These are phyloP conservation scores for Notospermus geniculatus DNA, from an alignment of 1,140 invertebrate genomes.

Conservation along the genomic window DNA sequence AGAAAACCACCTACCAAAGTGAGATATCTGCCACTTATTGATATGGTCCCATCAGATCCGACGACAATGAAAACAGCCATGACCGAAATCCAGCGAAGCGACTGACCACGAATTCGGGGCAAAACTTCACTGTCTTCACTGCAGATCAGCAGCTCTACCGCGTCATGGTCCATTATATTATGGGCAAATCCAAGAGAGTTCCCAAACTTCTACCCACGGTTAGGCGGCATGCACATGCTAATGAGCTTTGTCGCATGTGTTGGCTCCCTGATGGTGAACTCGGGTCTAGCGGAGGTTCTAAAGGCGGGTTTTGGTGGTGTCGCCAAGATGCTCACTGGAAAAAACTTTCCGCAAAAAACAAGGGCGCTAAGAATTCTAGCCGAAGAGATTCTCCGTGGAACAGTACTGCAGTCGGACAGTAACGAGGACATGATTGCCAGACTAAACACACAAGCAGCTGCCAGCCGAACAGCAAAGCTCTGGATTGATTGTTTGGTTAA, in stretches of 20 bases:
- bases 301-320: slow-evolving; percentile 24
- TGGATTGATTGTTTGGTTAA: slow-evolving; percentile 31
- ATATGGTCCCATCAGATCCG: neutral
- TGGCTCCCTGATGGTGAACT: slow-evolving; percentile 24
- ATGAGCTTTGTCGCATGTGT: slow-evolving; percentile 28
- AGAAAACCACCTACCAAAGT: neutral
- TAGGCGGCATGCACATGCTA: slow-evolving; percentile 31
- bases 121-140: neutral
- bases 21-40: neutral
- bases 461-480: slow-evolving; percentile 27
- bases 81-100: neutral
- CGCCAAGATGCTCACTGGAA: too few relatives aligned
- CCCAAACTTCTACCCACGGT: slow-evolving; percentile 16
- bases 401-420: neutral
- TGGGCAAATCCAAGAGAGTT: slow-evolving; percentile 10
- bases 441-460: neutral
- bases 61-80: neutral
- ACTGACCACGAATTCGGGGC: neutral
- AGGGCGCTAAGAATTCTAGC: slow-evolving; percentile 23
- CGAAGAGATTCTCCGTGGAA: slow-evolving; percentile 20
- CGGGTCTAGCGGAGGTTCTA: slow-evolving; percentile 20
- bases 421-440: too few relatives aligned
- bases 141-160: neutral
- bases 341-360: slow-evolving; percentile 28
- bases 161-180: neutral